These are phyloP conservation scores for Nothocercus nigrocapillus DNA, from an alignment of 2,113 vertebrate genomes.

Conservation along the genomic window DNA sequence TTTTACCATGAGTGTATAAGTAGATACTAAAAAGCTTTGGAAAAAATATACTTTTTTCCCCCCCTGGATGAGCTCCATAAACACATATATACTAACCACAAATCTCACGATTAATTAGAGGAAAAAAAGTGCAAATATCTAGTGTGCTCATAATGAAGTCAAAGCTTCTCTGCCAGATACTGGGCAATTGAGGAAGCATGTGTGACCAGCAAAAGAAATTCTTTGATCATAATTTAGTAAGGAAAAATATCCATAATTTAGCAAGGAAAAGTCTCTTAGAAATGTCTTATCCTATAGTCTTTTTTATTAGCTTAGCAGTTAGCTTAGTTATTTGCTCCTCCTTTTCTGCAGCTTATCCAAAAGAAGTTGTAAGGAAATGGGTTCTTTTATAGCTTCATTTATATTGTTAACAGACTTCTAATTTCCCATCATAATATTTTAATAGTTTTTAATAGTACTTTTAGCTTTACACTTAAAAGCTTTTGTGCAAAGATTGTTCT, in stretches of 20 bases:
- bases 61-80: no score
- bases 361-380: neutral
- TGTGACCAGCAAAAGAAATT: neutral
- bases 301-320: neutral
- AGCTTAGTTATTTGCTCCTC: neutral
- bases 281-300: neutral
- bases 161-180: neutral
- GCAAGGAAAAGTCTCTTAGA: neutral
- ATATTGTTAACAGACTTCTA: neutral
- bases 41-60: no score
- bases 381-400: neutral
- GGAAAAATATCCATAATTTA: neutral
- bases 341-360: neutral
- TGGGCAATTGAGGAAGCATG: neutral
- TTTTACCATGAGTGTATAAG: neutral
- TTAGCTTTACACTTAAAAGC: neutral
- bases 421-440: neutral
- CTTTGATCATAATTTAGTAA: neutral
- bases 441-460: neutral
- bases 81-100: no score
- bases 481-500: neutral
- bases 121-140: neutral
- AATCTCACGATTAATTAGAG: no score
- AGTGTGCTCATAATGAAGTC: neutral
- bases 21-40: neutral